Conservation (phyloP, 1,140 invertebrate genomes). For the Drosophila subpulchrella region DNA sequence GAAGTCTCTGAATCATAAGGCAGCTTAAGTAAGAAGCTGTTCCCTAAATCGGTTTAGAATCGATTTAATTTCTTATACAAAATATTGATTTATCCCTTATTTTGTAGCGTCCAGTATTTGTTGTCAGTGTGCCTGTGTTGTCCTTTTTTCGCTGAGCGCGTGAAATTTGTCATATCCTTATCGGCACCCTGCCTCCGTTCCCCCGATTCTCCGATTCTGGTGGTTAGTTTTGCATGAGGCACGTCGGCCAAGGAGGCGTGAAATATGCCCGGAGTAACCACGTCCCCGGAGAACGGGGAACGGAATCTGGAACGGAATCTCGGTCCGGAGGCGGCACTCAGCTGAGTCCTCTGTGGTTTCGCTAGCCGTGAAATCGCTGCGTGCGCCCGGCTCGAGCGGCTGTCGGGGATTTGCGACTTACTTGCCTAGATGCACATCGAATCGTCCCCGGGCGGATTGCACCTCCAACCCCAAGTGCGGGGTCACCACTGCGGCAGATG, state of each 20-base stretch:
- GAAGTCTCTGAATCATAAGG: no score
- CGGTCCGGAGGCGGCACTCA: conserved; percentile 17
- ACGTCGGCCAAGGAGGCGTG: conserved; percentile 65
- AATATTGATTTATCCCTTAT: no score
- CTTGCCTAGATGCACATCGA: conserved; percentile 57
- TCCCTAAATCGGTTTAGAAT: no score
- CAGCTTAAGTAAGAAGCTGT: no score
- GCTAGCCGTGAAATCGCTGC: conserved; percentile 63
- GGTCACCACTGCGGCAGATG: conserved; percentile 9
- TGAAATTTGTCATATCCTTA: conserved; percentile 82
- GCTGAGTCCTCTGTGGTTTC: conserved; percentile 41
- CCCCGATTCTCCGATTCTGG: conserved; percentile 16
- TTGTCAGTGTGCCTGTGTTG: conserved; percentile 26
- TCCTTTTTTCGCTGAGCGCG: conserved; percentile 50
- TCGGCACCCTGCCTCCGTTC: conserved; percentile 24
- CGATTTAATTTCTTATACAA: no score
- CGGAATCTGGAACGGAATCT: neutral
- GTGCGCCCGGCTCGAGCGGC: conserved; percentile 38
- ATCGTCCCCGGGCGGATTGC: conserved; percentile 28
- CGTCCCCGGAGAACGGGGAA: conserved; percentile 21
- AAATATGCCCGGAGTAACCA: conserved; percentile 58
- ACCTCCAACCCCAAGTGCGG: conserved; percentile 2
- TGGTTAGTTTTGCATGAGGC: conserved; percentile 63
- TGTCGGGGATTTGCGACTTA: conserved; percentile 57
- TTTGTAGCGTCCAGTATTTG: neutral